A percentile compares a stretch with the other conserved stretches of the same genome.
Evolutionary conservation across 92 coral and sea anemone genomes (phyloP).

Genomic region (Pocillopora grandis): DNA sequence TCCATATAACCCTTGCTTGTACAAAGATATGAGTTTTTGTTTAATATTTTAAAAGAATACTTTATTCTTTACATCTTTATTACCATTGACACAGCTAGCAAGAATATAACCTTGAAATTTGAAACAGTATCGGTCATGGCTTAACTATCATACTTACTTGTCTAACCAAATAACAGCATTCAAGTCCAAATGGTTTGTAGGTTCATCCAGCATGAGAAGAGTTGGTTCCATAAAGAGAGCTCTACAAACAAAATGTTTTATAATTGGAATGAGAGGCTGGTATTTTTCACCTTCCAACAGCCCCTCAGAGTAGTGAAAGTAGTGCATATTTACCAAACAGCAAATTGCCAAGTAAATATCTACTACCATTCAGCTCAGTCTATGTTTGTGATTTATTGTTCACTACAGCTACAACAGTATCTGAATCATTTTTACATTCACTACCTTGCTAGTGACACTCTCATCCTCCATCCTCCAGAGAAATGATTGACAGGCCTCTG

Average conservation of each 20-base stretch:
- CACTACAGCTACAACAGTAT: not conserved
- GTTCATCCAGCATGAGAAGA: constrained; percentile 93
- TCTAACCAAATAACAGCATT: constrained; percentile 99
- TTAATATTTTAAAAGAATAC: no score
- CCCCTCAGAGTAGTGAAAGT: no score
- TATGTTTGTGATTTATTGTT: not conserved
- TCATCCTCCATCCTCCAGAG: constrained; percentile 99
- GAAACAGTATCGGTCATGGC: not conserved
- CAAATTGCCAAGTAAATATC: no score
- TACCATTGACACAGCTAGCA: not conserved
- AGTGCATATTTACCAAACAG: no score
- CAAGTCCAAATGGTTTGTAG: constrained; percentile 96
- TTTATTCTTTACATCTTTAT: not conserved
- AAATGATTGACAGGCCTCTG: constrained; percentile 93
- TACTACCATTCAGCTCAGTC: no score
- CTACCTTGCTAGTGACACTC: constrained; percentile 96
- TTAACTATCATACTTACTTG: constrained; percentile 62
- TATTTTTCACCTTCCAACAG: no score
- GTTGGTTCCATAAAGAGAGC: constrained; percentile 99
- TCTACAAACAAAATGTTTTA: constrained; percentile 37
- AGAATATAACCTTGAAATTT: no score
- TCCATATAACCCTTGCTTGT: no score
- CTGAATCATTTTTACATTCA: not conserved
- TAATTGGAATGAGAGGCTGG: no score
- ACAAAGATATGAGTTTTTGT: no score